A percentile compares a stretch with the other conserved stretches of the same genome.
Evolutionary conservation across 2,113 vertebrate genomes (phyloP).

Genomic region (Scortum barcoo): DNA sequence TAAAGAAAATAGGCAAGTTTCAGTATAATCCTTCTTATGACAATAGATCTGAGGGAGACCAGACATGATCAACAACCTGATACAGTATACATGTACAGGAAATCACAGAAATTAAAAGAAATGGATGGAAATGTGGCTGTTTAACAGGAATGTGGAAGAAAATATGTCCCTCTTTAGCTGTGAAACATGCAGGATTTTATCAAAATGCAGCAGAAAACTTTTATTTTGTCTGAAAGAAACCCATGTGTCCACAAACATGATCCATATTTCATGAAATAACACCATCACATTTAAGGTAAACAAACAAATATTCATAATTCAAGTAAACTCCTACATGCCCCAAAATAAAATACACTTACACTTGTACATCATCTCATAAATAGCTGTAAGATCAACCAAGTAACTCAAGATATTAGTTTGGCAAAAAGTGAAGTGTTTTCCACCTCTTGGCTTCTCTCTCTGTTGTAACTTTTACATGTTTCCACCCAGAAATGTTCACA

Average conservation of each 20-base stretch:
- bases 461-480: not conserved
- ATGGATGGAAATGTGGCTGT: not conserved
- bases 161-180: not conserved
- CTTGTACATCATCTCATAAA: conserved; percentile 46
- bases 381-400: conserved; percentile 22
- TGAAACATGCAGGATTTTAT: conserved; percentile 62
- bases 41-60: conserved; percentile 19
- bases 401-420: conserved; percentile 15
- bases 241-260: conserved; percentile 7
- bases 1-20: conserved; percentile 27
- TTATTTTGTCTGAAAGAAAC: conserved; percentile 16
- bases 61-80: conserved; percentile 24
- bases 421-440: conserved; percentile 26
- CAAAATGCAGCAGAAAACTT: conserved; percentile 38
- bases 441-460: not conserved
- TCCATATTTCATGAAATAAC: conserved; percentile 25
- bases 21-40: conserved; percentile 2
- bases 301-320: conserved; percentile 53
- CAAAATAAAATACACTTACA: conserved; percentile 44
- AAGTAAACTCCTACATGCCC: conserved; percentile 65
- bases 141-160: not conserved
- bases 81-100: not conserved
- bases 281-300: conserved; percentile 49
- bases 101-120: conserved; percentile 18
- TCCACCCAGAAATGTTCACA: conserved; percentile 18